Base-by-base conservation (phyloP, 2,888 invertebrate genomes). In the Tenthredo amoena region DNA sequence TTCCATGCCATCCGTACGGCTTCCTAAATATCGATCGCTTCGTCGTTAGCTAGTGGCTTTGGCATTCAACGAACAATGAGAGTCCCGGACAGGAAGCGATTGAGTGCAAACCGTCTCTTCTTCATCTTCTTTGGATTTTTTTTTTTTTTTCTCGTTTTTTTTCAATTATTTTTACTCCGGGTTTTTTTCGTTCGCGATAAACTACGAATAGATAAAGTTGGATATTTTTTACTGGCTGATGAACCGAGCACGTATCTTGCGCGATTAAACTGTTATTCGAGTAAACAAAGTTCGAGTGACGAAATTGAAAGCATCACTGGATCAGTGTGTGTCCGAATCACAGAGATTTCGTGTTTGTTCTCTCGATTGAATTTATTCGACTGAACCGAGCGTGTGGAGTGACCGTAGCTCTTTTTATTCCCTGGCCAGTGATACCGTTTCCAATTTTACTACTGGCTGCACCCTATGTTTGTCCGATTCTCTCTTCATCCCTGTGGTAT, bases 1-100 rank as follows among this genome's bases (percentile, higher is more conserved):
- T 77, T 77, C 37, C 77, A 47, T n/a, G 77, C 50, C 31, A 77
- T 55, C 55, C 50, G 55, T 77, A 77, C 50, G 77, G 77, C 77
- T 77, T 77, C 77, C 50, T 50, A 77, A 77, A 50, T 77, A 77
- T 77, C 77, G 77, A 77, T 77, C 77, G 31, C 10, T 6, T 26
- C 31, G 77, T 77, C 77, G 77, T 47, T 50, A 55, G 55, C 37
- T 50, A 26, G 50, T 77, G 55, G 50, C 55, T 77, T 55, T 55
- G 77, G 50, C 55, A 77, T 77, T 77, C 77, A 40, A 15, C 31
- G 77, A 77, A 77, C 77, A 77, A 77, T 40, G 77, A 77, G 77
- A 77, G 77, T 77, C 55, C 77, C 55, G 77, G 55, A 77, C 31
- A 77, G 77, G 77, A 77, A 77, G 77, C 55, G 77, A 77, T 77